A percentile compares a stretch with the other conserved stretches of the same genome.
phyloP scores from a whole-genome alignment of 2,888 invertebrate species.

The Lithodes maja region DNA sequence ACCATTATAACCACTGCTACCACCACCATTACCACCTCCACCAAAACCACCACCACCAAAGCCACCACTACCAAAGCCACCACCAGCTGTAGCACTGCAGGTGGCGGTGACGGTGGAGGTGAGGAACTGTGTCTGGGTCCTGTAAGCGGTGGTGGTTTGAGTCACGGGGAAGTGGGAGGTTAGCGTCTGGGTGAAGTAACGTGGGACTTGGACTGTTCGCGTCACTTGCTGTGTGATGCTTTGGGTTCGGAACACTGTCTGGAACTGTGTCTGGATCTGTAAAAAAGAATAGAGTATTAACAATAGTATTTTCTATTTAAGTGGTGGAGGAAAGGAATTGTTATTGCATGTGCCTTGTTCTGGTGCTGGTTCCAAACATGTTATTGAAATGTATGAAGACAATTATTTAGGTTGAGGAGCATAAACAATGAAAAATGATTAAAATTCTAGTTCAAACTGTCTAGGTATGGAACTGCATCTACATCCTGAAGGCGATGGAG shows the following conservation, averaged over 20 bases:
- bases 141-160: constrained; percentile 16
- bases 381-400: no score
- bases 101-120: constrained; percentile 26
- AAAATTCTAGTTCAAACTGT: neutral
- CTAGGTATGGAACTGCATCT: neutral
- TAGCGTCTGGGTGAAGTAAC: constrained; percentile 69
- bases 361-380: neutral
- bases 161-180: constrained; percentile 68
- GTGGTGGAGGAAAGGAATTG: neutral
- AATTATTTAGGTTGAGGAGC: no score
- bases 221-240: constrained; percentile 56
- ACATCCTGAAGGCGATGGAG: neutral
- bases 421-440: no score
- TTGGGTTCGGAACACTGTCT: constrained; percentile 55
- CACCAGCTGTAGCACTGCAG: constrained; percentile 1
- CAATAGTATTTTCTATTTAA: no score
- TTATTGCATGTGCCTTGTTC: no score
- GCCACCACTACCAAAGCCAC: constrained; percentile 27
- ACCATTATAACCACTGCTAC: neutral
- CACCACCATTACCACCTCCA: neutral
- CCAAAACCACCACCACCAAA: constrained; percentile 13
- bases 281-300: neutral
- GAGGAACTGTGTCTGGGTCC: neutral
- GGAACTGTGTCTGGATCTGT: constrained; percentile 65
- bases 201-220: constrained; percentile 50